Evolutionary conservation across 2,888 invertebrate genomes (phyloP).

Genomic region (Dicycla oo): DNA sequence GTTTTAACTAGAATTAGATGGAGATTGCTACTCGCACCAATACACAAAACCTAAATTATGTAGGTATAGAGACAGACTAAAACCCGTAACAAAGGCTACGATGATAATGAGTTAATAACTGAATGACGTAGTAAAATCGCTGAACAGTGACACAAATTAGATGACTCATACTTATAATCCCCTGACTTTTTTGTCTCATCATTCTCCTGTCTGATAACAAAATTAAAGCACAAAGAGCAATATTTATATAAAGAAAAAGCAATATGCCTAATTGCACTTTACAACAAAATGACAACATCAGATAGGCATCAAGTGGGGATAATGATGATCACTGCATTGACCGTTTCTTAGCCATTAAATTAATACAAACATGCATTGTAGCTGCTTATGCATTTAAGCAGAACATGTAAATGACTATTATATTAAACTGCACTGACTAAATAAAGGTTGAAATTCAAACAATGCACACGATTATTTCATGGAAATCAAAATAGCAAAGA

Average conservation of each 20-base stretch:
- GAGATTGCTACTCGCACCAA: not conserved
- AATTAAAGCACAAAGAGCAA: not conserved
- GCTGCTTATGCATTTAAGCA: constrained; percentile 37
- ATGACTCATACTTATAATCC: constrained; percentile 43
- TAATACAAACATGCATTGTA: constrained; percentile 13
- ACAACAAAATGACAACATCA: constrained; percentile 1
- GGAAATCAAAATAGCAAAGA: not conserved
- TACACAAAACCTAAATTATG: not conserved
- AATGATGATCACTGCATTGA: constrained; percentile 23
- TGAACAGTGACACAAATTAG: constrained; percentile 45
- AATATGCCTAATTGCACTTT: not conserved
- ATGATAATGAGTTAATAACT: constrained; percentile 47
- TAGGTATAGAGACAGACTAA: not conserved
- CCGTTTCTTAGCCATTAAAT: constrained; percentile 16
- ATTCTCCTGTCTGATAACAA: constrained; percentile 19
- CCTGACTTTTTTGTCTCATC: constrained; percentile 13
- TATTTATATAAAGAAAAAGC: not conserved
- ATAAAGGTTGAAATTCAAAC: constrained; percentile 1
- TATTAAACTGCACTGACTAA: not conserved
- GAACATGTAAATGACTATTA: not conserved
- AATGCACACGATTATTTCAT: not conserved
- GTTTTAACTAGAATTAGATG: not conserved
- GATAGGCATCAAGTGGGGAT: not conserved
- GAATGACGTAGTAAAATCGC: constrained; percentile 34
- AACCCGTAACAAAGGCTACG: constrained; percentile 30